Conservation (phyloP, 2,888 invertebrate genomes). For the Erebia epiphron region DNA sequence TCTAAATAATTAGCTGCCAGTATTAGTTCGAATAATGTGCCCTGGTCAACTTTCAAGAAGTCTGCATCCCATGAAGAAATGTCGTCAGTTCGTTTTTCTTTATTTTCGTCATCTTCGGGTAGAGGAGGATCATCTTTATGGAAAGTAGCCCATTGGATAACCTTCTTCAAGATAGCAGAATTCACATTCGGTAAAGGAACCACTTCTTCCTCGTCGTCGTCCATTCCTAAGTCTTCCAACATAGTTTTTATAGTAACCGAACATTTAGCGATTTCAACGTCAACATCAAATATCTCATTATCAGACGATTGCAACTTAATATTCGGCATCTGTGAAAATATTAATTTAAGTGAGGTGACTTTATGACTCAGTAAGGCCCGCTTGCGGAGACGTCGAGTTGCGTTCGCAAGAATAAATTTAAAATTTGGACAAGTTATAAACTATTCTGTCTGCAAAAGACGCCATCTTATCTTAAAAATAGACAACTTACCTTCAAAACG, state of each 20-base stretch:
- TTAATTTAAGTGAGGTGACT: not conserved
- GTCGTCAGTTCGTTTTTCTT: conserved; percentile 99
- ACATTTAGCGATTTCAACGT: conserved; percentile 98
- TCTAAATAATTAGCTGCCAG: conserved; percentile 98
- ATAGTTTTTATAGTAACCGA: conserved; percentile 99
- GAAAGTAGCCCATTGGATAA: conserved; percentile 95
- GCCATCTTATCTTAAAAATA: conserved; percentile 25
- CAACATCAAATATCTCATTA: conserved; percentile 97
- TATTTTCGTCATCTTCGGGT: conserved; percentile 98
- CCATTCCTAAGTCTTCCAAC: conserved; percentile 96
- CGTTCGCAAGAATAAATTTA: no score
- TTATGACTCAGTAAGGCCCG: no score
- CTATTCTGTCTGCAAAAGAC: not conserved
- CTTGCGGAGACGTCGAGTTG: no score
- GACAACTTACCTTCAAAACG: not conserved
- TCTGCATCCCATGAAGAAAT: conserved; percentile 99
- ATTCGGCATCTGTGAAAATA: conserved; percentile 89
- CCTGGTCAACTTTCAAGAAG: conserved; percentile 99
- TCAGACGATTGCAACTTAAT: conserved; percentile 98
- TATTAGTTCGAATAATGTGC: conserved; percentile 97
- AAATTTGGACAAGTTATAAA: no score
- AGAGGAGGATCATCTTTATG: conserved; percentile 98
- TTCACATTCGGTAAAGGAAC: conserved; percentile 99
- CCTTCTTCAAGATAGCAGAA: conserved; percentile 97
- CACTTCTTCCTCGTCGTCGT: conserved; percentile 96